These are phyloP conservation scores for Allygus modestus DNA, from an alignment of 2,888 invertebrate genomes.

Conservation along the genomic window DNA sequence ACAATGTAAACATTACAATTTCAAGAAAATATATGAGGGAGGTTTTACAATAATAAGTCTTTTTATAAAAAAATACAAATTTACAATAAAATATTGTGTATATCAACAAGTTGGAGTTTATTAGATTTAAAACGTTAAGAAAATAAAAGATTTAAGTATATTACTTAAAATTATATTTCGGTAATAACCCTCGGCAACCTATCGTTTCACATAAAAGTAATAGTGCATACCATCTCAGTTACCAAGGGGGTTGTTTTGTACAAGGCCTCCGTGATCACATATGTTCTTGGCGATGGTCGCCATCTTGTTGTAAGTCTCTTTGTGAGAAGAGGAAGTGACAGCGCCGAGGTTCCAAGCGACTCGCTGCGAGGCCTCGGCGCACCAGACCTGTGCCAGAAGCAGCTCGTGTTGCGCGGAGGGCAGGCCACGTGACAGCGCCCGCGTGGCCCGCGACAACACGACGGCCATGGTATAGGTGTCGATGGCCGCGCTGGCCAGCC, in stretches of 20 bases:
- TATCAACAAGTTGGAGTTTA: too few species aligned
- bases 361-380: conserved; percentile 86
- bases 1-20: too few species aligned
- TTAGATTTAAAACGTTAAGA: too few species aligned
- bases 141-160: too few species aligned
- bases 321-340: conserved; percentile 77
- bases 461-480: conserved; percentile 93
- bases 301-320: conserved; percentile 81
- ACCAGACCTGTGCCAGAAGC: conserved; percentile 88
- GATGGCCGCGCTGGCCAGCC: conserved; percentile 92
- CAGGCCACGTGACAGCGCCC: conserved; percentile 81
- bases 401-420: conserved; percentile 87
- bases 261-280: conserved; percentile 81
- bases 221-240: too few species aligned
- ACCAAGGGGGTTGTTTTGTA: conserved; percentile 81
- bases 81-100: too few species aligned
- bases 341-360: conserved; percentile 81
- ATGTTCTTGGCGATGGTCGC: conserved; percentile 82
- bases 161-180: too few species aligned
- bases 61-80: too few species aligned
- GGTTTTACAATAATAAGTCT: too few species aligned
- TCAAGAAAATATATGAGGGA: too few species aligned
- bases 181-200: too few species aligned
- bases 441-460: conserved; percentile 90
- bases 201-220: too few species aligned